Evolutionary conservation across 2,888 invertebrate species (phyloP), one percentile per base, ranked within the genome.

Genomic region (Hylaea fasciaria): DNA sequence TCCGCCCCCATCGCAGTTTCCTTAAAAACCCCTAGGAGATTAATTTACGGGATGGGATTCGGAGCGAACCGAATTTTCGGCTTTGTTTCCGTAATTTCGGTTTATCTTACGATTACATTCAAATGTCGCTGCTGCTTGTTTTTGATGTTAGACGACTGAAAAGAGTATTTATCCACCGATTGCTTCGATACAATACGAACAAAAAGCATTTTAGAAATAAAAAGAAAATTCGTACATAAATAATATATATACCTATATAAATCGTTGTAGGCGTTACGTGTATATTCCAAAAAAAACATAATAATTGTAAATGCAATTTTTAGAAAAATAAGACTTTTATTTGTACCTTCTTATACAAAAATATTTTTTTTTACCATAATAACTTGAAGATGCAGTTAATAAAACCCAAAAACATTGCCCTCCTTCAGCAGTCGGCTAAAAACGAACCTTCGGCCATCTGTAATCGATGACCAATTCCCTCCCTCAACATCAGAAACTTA

Each of bases 11-110:
- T 55, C 55, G 55, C 46, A 14, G 44, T 57, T 57, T 46, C 53
- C 50, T 57, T 45, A 62, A 62, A 61, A 62, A 50, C 57, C 53
- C 37, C 41, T 29, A n/a, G 45, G 43, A 46, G 57, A 57, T 62
- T 62, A 57, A 62, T 62, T 57, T 52, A 40, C 37, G 44, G 44
- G 13, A 41, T 41, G 48, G 48, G 17, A 48, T 39, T 48, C 48
- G 8, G 39, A 54, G 10, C 17, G 47, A 51, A 41, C 43, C 29
- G 49, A 57, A 41, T 57, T 41, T 56, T 58, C 44, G 44, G 52
- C 48, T 55, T 49, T 49, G 54, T 54, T 54, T 49, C 54, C 12
- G 35, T 5, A 35, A 45, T 37, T 46, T 46, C 17, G 17, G 44
- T 17, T 29, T 47, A 32, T 47, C 41, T 57, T 40, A 12, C 2